A percentile compares a stretch with the other conserved stretches of the same genome.
Conservation (phyloP, 2,797 vertebrate genomes). For the Neostethus bicornis region DNA sequence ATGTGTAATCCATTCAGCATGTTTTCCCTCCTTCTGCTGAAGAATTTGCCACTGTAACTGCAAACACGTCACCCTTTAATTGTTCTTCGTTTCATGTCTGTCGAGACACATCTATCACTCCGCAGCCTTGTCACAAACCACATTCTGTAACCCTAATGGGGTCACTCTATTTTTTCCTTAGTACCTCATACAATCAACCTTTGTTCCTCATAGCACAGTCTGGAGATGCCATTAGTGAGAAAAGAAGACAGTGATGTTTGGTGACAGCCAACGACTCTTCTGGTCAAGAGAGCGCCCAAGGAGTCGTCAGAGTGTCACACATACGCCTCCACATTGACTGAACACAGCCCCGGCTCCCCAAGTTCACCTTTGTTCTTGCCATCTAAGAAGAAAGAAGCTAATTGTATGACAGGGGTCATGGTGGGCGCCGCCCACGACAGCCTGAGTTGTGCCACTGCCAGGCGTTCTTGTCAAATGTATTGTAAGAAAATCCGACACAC, state of each 20-base stretch:
- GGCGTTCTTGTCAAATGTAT: slow-evolving; percentile 74
- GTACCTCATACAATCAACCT: slow-evolving; percentile 68
- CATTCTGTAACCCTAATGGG: slow-evolving; percentile 67
- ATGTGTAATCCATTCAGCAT: slow-evolving; percentile 32
- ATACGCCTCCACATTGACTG: slow-evolving; percentile 57
- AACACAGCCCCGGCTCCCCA: slow-evolving; percentile 42
- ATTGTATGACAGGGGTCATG: slow-evolving; percentile 70
- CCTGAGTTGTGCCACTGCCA: slow-evolving; percentile 56
- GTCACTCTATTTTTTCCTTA: slow-evolving; percentile 54
- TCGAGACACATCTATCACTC: slow-evolving; percentile 69
- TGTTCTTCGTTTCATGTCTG: slow-evolving; percentile 68
- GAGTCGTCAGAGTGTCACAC: slow-evolving; percentile 75
- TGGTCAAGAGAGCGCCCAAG: slow-evolving; percentile 76
- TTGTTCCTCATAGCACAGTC: slow-evolving; percentile 78
- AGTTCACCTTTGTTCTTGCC: slow-evolving; percentile 80
- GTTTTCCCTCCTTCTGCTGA: slow-evolving; percentile 17
- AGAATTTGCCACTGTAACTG: slow-evolving; percentile 50
- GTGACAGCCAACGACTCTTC: slow-evolving; percentile 79
- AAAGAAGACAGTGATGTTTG: slow-evolving; percentile 78
- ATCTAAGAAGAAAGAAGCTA: slow-evolving; percentile 72
- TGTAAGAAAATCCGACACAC: slow-evolving; percentile 54
- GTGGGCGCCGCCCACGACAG: slow-evolving; percentile 53
- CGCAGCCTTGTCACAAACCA: slow-evolving; percentile 61
- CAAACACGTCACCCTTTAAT: slow-evolving; percentile 66
- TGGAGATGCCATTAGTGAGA: slow-evolving; percentile 81